Conservation (phyloP, 1,140 invertebrate genomes). For the Drosophila teissieri region DNA sequence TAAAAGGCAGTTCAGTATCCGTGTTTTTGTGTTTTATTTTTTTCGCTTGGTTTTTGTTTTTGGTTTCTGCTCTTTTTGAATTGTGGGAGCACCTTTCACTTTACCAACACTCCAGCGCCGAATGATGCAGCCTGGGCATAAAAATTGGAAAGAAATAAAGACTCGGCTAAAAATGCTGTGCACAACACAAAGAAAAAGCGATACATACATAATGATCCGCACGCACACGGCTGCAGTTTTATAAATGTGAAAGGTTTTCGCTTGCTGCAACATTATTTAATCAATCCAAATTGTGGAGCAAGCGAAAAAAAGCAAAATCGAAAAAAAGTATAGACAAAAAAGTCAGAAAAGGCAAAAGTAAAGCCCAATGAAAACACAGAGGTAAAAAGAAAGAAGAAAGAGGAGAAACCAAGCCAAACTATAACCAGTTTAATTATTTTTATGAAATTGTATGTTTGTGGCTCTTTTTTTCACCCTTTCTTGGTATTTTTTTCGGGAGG, state of each 20-base stretch:
- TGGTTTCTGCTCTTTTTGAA: slow-evolving; percentile 52
- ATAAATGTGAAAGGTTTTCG: slow-evolving; percentile 82
- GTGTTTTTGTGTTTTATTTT: slow-evolving; percentile 16
- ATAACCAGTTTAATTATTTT: slow-evolving; percentile 83
- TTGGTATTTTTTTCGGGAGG: slow-evolving; percentile 7
- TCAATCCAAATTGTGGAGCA: slow-evolving; percentile 82
- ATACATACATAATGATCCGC: slow-evolving; percentile 60
- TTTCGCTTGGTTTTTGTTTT: background rate
- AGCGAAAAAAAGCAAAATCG: slow-evolving; percentile 68
- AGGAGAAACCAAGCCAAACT: slow-evolving; percentile 29
- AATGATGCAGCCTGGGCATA: slow-evolving; percentile 57
- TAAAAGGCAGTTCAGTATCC: slow-evolving; percentile 66
- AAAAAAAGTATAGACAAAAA: slow-evolving; percentile 68
- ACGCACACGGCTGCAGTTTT: slow-evolving; percentile 40
- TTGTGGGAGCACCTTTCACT: slow-evolving; percentile 84
- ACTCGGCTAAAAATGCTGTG: slow-evolving; percentile 76
- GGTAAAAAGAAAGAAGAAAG: slow-evolving; percentile 25
- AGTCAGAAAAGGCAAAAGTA: slow-evolving; percentile 25
- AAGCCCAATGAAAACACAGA: slow-evolving; percentile 20
- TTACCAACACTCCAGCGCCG: slow-evolving; percentile 54
- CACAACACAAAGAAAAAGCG: slow-evolving; percentile 74
- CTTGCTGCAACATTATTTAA: slow-evolving; percentile 83
- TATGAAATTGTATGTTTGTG: slow-evolving; percentile 68
- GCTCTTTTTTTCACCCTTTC: slow-evolving; percentile 40
- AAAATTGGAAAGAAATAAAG: slow-evolving; percentile 80